phyloP scores from a whole-genome alignment of 2,888 invertebrate genomes.

The Eupithecia exiguata region DNA sequence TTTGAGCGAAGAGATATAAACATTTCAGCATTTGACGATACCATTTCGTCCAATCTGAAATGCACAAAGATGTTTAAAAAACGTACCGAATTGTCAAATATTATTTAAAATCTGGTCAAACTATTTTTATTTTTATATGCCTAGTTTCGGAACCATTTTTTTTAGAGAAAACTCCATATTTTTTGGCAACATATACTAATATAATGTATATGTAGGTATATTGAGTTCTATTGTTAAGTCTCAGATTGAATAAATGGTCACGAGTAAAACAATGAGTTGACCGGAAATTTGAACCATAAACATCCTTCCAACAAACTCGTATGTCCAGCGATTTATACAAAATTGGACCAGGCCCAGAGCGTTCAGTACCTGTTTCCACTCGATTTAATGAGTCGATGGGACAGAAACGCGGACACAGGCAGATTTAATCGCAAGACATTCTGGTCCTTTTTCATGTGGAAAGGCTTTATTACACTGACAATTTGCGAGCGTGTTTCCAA shows the following conservation, averaged over 20 bases:
- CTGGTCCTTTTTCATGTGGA: slow-evolving; percentile 69
- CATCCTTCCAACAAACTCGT: slow-evolving; percentile 38
- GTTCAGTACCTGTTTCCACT: slow-evolving; percentile 62
- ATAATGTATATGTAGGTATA: too few relatives aligned
- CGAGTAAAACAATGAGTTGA: background rate
- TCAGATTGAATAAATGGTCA: too few relatives aligned
- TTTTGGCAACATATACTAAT: too few relatives aligned
- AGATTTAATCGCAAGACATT: slow-evolving; percentile 75
- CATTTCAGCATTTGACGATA: slow-evolving; percentile 12
- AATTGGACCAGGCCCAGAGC: slow-evolving; percentile 59
- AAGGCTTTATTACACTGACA: slow-evolving; percentile 32
- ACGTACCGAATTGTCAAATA: background rate
- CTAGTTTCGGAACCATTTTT: too few relatives aligned
- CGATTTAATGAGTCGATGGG: slow-evolving; percentile 74
- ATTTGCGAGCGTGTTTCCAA: background rate
- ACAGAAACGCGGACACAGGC: slow-evolving; percentile 68
- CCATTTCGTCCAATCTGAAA: background rate
- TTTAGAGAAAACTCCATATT: too few relatives aligned
- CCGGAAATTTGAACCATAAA: slow-evolving; percentile 11
- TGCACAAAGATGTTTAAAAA: background rate
- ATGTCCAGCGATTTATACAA: slow-evolving; percentile 58
- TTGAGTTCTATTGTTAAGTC: too few relatives aligned
- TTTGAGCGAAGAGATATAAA: slow-evolving; percentile 23
- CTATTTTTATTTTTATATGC: too few relatives aligned
- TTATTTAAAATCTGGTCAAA: too few relatives aligned